phyloP scores from a whole-genome alignment of 2,888 invertebrate genomes.

The Bhutanitis thaidina region DNA sequence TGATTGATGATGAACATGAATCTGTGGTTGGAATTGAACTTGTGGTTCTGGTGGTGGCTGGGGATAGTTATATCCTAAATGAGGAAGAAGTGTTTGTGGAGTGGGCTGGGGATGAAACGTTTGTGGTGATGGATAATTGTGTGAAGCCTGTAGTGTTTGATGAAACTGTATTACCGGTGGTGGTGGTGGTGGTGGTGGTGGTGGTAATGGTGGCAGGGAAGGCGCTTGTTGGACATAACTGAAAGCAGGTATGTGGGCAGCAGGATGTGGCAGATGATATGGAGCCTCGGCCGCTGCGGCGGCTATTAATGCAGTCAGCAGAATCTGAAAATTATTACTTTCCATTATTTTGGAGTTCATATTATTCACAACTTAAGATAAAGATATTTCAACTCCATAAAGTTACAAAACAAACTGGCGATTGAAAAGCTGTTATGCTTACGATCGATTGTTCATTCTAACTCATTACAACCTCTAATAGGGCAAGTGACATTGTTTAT shows the following conservation, averaged over 20 bases:
- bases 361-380: not conserved
- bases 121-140: slow-evolving; percentile 17
- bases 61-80: slow-evolving; percentile 20
- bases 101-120: slow-evolving; percentile 18
- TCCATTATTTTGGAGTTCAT: not conserved
- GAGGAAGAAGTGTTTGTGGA: slow-evolving; percentile 13
- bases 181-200: slow-evolving; percentile 19
- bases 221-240: slow-evolving; percentile 43
- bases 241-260: slow-evolving; percentile 43
- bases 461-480: slow-evolving; percentile 15
- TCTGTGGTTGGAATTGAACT: slow-evolving; percentile 6
- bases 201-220: slow-evolving; percentile 30
- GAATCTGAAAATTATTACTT: slow-evolving; percentile 40
- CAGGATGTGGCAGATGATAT: slow-evolving; percentile 62
- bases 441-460: not conserved
- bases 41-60: slow-evolving; percentile 20
- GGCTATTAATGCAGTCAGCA: slow-evolving; percentile 54
- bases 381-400: too few relatives aligned
- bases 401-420: too few relatives aligned
- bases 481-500: slow-evolving; percentile 20
- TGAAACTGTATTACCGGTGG: not conserved
- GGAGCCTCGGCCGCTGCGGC: slow-evolving; percentile 62
- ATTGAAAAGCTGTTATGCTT: too few relatives aligned
- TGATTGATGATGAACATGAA: slow-evolving; percentile 23
- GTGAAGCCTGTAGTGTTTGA: slow-evolving; percentile 15